phyloP scores from a whole-genome alignment of 92 coral and sea anemone genomes.

The Epizoanthus scotinus region DNA sequence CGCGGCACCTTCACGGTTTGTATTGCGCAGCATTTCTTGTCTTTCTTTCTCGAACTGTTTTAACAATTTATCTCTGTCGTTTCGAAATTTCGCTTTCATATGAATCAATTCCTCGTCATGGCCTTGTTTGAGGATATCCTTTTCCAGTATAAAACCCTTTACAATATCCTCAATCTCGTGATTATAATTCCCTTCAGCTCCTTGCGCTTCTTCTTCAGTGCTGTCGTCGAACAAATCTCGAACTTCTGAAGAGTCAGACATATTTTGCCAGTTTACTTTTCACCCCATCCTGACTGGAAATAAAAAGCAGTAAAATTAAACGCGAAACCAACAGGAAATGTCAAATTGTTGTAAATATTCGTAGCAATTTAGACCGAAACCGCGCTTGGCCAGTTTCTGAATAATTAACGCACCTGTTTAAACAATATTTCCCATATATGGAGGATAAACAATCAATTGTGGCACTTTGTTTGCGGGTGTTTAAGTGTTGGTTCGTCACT shows the following conservation, averaged over 20 bases:
- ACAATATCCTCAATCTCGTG: slow-evolving; percentile 88
- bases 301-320: not conserved
- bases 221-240: slow-evolving; percentile 57
- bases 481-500: not conserved
- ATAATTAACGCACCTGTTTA: slow-evolving; percentile 40
- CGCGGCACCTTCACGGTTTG: slow-evolving; percentile 49
- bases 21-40: slow-evolving; percentile 56
- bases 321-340: not conserved
- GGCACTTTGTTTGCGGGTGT: slow-evolving; percentile 46
- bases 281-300: slow-evolving; percentile 19
- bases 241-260: slow-evolving; percentile 36
- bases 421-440: slow-evolving; percentile 31
- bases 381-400: slow-evolving; percentile 12
- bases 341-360: slow-evolving; percentile 7
- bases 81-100: slow-evolving; percentile 74
- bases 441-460: slow-evolving; percentile 21
- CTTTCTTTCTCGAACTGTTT: slow-evolving; percentile 75
- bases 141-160: slow-evolving; percentile 87
- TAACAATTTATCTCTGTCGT: slow-evolving; percentile 61
- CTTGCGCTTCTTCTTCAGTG: slow-evolving; percentile 34
- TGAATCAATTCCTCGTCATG: slow-evolving; percentile 82
- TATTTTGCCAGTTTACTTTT: slow-evolving; percentile 11
- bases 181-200: slow-evolving; percentile 57
- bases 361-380: slow-evolving; percentile 1
- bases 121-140: slow-evolving; percentile 86